Conservation (phyloP, 2,797 vertebrate genomes). For the Aeoliscus strigatus region DNA sequence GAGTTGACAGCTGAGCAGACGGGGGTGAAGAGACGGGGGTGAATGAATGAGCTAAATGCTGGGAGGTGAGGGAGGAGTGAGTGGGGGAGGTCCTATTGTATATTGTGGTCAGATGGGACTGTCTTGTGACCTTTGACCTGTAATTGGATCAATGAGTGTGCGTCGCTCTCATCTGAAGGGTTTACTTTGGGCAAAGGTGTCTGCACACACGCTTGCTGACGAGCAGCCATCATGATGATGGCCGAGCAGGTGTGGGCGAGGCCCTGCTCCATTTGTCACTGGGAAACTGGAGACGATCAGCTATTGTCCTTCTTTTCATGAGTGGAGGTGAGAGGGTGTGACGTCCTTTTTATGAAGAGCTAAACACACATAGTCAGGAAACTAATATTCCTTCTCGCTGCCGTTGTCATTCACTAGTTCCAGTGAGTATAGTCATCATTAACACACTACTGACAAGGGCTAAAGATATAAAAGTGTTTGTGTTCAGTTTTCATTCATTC, state of each 20-base stretch:
- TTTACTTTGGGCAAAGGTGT: slow-evolving; percentile 29
- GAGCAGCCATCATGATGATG: slow-evolving; percentile 30
- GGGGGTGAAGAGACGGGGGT: slow-evolving; percentile 62
- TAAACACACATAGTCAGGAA: slow-evolving; percentile 6
- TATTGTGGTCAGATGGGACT: slow-evolving; percentile 56
- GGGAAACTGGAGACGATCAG: slow-evolving; percentile 17
- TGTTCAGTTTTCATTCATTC: slow-evolving; percentile 18
- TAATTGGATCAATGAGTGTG: slow-evolving; percentile 58
- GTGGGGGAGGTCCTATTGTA: slow-evolving; percentile 52
- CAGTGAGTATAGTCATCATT: too few relatives aligned
- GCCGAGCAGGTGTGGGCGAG: slow-evolving; percentile 39
- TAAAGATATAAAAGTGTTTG: not conserved
- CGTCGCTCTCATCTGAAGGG: slow-evolving; percentile 41
- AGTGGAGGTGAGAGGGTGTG: slow-evolving; percentile 12
- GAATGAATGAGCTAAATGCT: slow-evolving; percentile 58
- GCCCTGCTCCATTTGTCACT: slow-evolving; percentile 37
- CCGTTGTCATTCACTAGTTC: too few relatives aligned
- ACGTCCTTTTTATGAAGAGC: slow-evolving; percentile 8
- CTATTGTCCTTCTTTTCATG: slow-evolving; percentile 35
- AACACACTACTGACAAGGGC: too few relatives aligned
- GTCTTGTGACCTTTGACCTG: slow-evolving; percentile 64
- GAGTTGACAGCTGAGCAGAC: slow-evolving; percentile 72
- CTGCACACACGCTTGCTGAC: slow-evolving; percentile 33
- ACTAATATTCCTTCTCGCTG: not conserved
- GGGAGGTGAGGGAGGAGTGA: slow-evolving; percentile 48